phyloP scores from a whole-genome alignment of 2,888 invertebrate species.

The Rhamnusium bicolor region DNA sequence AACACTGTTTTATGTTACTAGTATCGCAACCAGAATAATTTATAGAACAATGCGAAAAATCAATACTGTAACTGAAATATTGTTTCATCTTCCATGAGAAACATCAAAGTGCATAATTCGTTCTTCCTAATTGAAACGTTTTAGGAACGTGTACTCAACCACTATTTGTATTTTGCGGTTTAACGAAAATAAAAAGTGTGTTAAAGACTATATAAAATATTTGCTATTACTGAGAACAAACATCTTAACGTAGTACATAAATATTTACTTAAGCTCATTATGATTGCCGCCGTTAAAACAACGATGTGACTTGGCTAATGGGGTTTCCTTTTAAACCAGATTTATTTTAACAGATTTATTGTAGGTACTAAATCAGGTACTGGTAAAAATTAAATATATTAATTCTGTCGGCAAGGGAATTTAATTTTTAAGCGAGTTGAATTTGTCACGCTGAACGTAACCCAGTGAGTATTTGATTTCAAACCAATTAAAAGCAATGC shows the following conservation, averaged over 20 bases:
- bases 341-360: neutral
- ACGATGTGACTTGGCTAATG: constrained; percentile 12
- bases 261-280: constrained; percentile 37
- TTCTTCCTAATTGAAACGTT: constrained; percentile 20
- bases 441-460: no score
- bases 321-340: neutral
- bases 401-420: no score
- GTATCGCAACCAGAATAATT: no score
- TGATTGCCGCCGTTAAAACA: constrained; percentile 32
- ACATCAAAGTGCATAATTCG: neutral
- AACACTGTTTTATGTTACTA: no score
- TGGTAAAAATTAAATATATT: no score
- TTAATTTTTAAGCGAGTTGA: no score
- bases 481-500: no score
- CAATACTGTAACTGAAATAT: neutral
- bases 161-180: constrained; percentile 14
- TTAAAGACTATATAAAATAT: constrained; percentile 38
- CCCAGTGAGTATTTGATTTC: no score
- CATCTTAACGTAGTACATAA: constrained; percentile 37
- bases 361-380: no score
- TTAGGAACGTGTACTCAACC: neutral
- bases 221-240: constrained; percentile 34
- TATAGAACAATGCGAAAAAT: neutral
- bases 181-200: constrained; percentile 24
- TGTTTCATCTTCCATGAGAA: neutral